These are phyloP conservation scores for Cephalotes varians DNA, from an alignment of 2,888 invertebrate genomes.

Conservation along the genomic window DNA sequence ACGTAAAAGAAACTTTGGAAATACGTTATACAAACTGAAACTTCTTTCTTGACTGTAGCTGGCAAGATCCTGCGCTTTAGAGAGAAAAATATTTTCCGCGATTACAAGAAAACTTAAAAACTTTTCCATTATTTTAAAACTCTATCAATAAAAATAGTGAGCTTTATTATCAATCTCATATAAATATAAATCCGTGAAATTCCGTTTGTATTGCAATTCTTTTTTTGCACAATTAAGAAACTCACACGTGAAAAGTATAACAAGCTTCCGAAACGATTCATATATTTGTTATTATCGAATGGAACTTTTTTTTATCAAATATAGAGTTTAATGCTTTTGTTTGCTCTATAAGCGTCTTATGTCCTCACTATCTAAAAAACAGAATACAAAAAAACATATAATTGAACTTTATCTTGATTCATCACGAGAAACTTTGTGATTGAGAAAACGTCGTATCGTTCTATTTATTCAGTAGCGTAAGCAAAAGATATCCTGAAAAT, in stretches of 20 bases:
- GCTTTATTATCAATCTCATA: constrained; percentile 6
- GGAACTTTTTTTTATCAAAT: constrained; percentile 2
- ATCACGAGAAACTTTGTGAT: constrained; percentile 26
- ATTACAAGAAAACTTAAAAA: constrained; percentile 47
- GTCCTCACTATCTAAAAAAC: background rate
- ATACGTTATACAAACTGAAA: constrained; percentile 36
- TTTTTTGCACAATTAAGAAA: background rate
- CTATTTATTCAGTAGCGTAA: constrained; percentile 33
- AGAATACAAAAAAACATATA: constrained; percentile 33
- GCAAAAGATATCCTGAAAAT: constrained; percentile 23
- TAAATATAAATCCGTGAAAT: background rate
- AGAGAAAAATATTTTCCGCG: constrained; percentile 6
- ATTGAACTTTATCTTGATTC: constrained; percentile 22
- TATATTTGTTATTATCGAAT: constrained; percentile 26
- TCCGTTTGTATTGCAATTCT: background rate
- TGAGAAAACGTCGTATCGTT: constrained; percentile 47
- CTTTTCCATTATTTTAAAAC: background rate
- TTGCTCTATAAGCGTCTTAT: background rate
- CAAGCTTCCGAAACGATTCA: constrained; percentile 1
- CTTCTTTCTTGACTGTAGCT: constrained; percentile 10
- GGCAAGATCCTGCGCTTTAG: background rate
- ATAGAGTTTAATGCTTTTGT: background rate
- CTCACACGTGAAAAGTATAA: background rate
- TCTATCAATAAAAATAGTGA: background rate
- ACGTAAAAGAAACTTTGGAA: constrained; percentile 32